Evolutionary conservation across 2,797 vertebrate species (phyloP), one percentile per base, ranked within the genome.

Genomic region (Sebastiscus albofasciatus): DNA sequence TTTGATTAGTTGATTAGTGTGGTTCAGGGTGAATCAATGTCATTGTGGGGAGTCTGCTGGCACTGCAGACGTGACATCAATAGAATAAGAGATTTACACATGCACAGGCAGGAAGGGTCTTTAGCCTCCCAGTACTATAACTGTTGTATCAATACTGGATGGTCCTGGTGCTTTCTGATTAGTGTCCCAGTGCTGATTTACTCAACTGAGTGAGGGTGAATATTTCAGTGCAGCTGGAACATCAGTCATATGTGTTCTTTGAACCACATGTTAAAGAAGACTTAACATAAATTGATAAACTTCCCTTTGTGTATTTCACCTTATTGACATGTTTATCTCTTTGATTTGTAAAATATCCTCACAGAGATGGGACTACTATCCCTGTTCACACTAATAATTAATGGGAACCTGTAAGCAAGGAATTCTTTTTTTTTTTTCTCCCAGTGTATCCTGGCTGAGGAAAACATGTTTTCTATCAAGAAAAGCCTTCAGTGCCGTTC

Each of bases 1-100:
- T 83, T 85, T 88, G 86, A 92, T 88, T 80, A 74, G 71, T 79
- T 83, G 82, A 91, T 92, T 86, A 87, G 69, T 16, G 76, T 9
- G 12, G 62, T 70, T 90, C 82, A 82, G 67, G n/a, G 39, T 55
- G 58, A 79, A 87, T 90, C 88, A 77, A 52, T 90, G 83, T 83
- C 70, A 75, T 52, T 33, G 64, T 75, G 52, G 26, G 72, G 31
- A 81, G 77, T 72, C 81, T 82, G 73, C 56, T 29, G 58, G 34
- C 55, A 20, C 68, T 72, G 79, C 29, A 69, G 78, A 82, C 55
- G 4, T 84, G 77, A 68, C 52, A 66, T 86, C 82, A 66, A 77
- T 86, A 61, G 60, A 80, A 74, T 36, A 69, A 70, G 58, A 85
- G 49, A 85, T 52, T 67, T 75, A 65, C 42, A 83, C 33, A 76